Evolutionary conservation across 2,797 vertebrate species (phyloP).

Genomic region (Perodicticus potto): DNA sequence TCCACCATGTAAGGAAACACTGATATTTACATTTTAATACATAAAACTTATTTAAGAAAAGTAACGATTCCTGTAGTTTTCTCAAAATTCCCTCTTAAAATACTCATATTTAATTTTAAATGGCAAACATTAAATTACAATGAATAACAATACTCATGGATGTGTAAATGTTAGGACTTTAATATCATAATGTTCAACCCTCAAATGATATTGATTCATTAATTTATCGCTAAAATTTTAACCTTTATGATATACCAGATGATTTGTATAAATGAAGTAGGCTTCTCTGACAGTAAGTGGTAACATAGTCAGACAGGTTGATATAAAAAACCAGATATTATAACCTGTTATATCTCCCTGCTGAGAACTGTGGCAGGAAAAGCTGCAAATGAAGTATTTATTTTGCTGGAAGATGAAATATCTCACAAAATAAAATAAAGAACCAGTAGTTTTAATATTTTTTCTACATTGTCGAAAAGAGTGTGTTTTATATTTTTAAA

Average conservation of each 20-base stretch:
- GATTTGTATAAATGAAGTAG: neutral
- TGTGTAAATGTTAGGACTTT: neutral
- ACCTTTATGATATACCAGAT: neutral
- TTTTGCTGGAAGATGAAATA: neutral
- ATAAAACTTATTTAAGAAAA: neutral
- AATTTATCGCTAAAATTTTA: conserved; percentile 35
- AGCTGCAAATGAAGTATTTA: neutral
- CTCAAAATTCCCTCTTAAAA: neutral
- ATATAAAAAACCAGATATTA: neutral
- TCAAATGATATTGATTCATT: neutral
- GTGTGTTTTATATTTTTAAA: neutral
- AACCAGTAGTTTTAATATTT: neutral
- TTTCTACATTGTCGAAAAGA: neutral
- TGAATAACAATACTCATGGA: neutral
- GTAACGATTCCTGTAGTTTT: neutral
- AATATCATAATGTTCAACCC: neutral
- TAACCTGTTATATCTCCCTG: neutral
- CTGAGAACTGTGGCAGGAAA: neutral
- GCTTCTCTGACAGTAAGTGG: neutral
- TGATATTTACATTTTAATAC: neutral
- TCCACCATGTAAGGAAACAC: neutral
- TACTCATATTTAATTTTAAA: neutral
- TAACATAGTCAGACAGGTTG: neutral
- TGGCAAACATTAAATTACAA: neutral
- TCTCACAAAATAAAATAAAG: neutral